A percentile compares a stretch with the other conserved stretches of the same genome.
Evolutionary conservation across 2,113 vertebrate genomes (phyloP).

Genomic region (Onychostoma macrolepis): DNA sequence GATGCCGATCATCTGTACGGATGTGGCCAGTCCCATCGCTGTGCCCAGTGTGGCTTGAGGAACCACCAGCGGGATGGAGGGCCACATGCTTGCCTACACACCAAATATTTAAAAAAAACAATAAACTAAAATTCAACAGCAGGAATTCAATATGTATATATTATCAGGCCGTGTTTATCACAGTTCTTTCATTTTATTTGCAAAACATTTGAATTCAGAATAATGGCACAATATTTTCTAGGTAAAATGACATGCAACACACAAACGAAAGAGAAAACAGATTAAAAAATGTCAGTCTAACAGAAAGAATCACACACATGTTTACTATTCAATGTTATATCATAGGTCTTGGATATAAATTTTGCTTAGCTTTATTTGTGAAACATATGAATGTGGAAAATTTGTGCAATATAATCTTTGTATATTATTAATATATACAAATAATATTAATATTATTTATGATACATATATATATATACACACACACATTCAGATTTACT

Average conservation of each 20-base stretch:
- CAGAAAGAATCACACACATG: too few species aligned
- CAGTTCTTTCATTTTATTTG: not conserved
- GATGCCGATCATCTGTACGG: slow-evolving; percentile 81
- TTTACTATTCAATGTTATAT: too few species aligned
- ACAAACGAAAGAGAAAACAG: not conserved
- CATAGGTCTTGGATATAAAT: too few species aligned
- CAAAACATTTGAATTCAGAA: not conserved
- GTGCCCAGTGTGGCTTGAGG: slow-evolving; percentile 81
- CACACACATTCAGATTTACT: too few species aligned
- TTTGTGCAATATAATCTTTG: too few species aligned
- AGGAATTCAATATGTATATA: not conserved
- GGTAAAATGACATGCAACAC: not conserved
- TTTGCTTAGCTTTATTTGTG: too few species aligned
- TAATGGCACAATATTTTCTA: not conserved
- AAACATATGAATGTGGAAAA: too few species aligned
- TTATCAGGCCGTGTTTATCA: not conserved
- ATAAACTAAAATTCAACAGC: not conserved
- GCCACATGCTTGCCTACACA: slow-evolving; percentile 82
- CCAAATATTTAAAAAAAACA: not conserved
- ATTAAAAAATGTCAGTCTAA: not conserved
- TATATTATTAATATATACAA: too few species aligned
- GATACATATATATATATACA: too few species aligned
- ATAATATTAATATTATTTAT: too few species aligned
- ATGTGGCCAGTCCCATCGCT: slow-evolving; percentile 81
- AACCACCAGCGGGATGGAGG: slow-evolving; percentile 82